phyloP scores from a whole-genome alignment of 2,113 vertebrate genomes.

The Lynx canadensis region DNA sequence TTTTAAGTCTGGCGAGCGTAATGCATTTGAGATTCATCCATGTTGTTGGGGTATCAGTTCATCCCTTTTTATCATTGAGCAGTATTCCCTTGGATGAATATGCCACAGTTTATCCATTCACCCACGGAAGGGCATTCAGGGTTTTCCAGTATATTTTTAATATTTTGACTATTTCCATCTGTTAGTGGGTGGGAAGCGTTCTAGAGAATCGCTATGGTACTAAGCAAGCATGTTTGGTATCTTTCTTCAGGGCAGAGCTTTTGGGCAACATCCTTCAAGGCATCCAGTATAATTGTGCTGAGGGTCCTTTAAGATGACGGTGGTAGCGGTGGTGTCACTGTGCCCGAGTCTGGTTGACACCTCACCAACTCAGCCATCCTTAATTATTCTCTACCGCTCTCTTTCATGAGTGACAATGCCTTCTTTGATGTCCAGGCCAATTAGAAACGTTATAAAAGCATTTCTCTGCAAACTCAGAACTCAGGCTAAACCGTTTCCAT shows the following conservation, averaged over 20 bases:
- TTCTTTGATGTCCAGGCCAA: not conserved
- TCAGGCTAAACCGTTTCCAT: conserved; percentile 55
- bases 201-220: not conserved
- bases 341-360: not conserved
- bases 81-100: not conserved
- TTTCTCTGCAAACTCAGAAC: not conserved
- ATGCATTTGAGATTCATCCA: not conserved
- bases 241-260: not conserved
- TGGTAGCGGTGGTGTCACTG: not conserved
- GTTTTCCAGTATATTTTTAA: not conserved
- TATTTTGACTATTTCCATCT: not conserved
- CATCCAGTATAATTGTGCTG: not conserved
- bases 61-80: not conserved
- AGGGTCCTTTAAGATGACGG: not conserved
- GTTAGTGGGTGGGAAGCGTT: not conserved
- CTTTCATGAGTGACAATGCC: rapidly evolving
- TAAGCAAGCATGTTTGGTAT: not conserved
- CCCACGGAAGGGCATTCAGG: not conserved
- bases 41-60: not conserved
- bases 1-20: not conserved
- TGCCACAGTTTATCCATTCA: not conserved
- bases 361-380: not conserved
- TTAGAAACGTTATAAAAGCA: not conserved
- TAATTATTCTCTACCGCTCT: not conserved
- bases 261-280: not conserved